These are phyloP conservation scores for Tholera decimalis DNA, from an alignment of 2,888 invertebrate species.

Conservation along the genomic window DNA sequence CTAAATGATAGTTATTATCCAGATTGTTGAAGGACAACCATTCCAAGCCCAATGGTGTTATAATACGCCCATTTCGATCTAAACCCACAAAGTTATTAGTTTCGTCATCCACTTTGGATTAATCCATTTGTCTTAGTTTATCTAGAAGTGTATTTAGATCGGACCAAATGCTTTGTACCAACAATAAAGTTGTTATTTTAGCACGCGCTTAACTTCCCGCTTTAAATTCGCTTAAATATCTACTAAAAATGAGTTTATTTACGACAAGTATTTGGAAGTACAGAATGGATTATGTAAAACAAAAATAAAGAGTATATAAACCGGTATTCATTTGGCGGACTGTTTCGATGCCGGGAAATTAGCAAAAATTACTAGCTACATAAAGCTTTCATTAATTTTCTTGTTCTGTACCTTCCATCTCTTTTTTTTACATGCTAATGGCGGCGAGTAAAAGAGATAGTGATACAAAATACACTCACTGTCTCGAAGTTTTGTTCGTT, in stretches of 20 bases:
- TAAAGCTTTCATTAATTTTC: slow-evolving; percentile 63
- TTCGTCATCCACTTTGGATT: slow-evolving; percentile 48
- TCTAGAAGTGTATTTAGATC: slow-evolving; percentile 33
- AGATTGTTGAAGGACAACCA: slow-evolving; percentile 70
- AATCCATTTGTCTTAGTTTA: slow-evolving; percentile 42
- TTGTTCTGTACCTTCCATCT: slow-evolving; percentile 52
- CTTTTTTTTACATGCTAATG: slow-evolving; percentile 35
- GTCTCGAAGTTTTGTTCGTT: slow-evolving; percentile 64
- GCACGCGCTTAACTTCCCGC: slow-evolving; percentile 2
- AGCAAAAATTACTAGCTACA: slow-evolving; percentile 56
- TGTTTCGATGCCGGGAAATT: slow-evolving; percentile 50
- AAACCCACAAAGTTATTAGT: slow-evolving; percentile 55
- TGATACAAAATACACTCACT: slow-evolving; percentile 56
- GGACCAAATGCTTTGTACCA: slow-evolving; percentile 25
- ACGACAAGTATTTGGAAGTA: slow-evolving; percentile 17
- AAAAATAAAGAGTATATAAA: slow-evolving; percentile 50
- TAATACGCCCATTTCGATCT: slow-evolving; percentile 59
- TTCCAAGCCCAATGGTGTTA: slow-evolving; percentile 67
- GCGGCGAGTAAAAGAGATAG: slow-evolving; percentile 58
- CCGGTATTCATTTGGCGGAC: slow-evolving; percentile 44
- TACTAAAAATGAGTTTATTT: slow-evolving; percentile 11
- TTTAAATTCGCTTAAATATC: slow-evolving; percentile 20
- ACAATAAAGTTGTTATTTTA: slow-evolving; percentile 38
- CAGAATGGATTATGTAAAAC: slow-evolving; percentile 38
- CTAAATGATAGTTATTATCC: slow-evolving; percentile 82